Evolutionary conservation across 2,113 vertebrate genomes (phyloP), one percentile per base, ranked within the genome.

Genomic region (Hippopotamus amphibius): DNA sequence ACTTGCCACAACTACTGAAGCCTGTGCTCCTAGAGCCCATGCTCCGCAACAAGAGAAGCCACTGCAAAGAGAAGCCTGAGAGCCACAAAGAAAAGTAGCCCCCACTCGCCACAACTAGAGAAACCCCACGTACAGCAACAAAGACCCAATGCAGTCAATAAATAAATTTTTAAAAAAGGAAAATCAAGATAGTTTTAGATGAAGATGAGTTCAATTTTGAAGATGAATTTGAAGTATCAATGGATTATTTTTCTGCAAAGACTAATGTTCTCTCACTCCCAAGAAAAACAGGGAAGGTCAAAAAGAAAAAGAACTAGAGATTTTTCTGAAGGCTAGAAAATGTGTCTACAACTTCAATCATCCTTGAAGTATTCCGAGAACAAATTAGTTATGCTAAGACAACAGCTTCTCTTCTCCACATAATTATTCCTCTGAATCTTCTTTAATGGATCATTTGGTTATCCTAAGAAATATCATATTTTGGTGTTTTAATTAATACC

Each of bases 401-500:
- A 97, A 97, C 21, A 57, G 79, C 33, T 88, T 88, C 53, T 83
- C 63, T 95, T 94, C n/a, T 11, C 66, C 82, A 71, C n/a, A 61
- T 94, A 97, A 97, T 97, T 94, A 94, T 96, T 96, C 91, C 46
- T 77, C 55, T 61, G 71, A 95, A 85, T 92, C 43, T 80, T 89
- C 66, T 91, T 96, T 87, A 86, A 95, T 93, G 84, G 71, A 94
- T 94, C 48, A 93, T 92, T 98, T 95, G 82, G 83, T 84, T 84
- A 77, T 95, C 92, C 0, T 46, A 28, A 82, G 96, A 97, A 97
- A 97, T 94, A 97, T n/a, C 15, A 48, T 71, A 95, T 84, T 91
- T 92, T 85, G 43, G 53, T 65, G 43, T 82, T 98, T 98, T 97
- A 97, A 98, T 93, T 97, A 97, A 98, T 96, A 98, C 65, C 79